Conservation (phyloP, 2,797 vertebrate genomes). For the Phoeniculus purpureus region DNA sequence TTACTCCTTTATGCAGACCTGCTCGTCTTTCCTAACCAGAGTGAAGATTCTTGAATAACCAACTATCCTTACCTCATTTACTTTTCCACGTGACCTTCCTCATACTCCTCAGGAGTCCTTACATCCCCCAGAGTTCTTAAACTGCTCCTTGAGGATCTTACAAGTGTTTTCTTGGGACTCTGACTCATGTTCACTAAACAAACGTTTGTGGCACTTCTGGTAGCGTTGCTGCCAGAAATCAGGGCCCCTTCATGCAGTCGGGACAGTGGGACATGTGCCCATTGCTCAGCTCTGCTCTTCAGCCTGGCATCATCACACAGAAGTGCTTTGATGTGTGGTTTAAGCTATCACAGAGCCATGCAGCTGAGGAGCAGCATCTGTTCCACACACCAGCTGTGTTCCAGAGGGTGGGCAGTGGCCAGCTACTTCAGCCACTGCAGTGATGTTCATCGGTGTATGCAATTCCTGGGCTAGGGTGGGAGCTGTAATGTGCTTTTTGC, state of each 20-base stretch:
- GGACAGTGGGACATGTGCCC: not conserved
- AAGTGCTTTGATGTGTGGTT: not conserved
- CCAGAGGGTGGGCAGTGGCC: not conserved
- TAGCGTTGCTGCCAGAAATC: not conserved
- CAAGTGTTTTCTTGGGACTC: not conserved
- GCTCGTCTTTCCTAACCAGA: not conserved
- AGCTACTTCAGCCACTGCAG: not conserved
- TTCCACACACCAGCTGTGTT: not conserved
- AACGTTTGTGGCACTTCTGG: not conserved
- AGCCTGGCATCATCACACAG: not conserved
- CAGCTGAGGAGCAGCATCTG: not conserved
- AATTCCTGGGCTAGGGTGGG: not conserved
- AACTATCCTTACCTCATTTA: not conserved
- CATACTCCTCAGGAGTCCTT: not conserved
- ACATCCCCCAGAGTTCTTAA: not conserved
- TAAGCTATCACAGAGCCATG: rapidly evolving
- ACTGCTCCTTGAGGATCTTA: not conserved
- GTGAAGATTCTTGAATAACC: not conserved
- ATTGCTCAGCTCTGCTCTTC: not conserved
- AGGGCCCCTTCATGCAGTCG: not conserved
- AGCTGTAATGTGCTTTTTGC: not conserved
- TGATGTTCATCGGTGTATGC: not conserved
- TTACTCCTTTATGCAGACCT: not conserved
- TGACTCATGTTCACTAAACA: not conserved
- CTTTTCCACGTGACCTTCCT: not conserved